These are phyloP conservation scores for Desmophyllum pertusum DNA, from an alignment of 92 coral and sea anemone genomes.

Conservation along the genomic window DNA sequence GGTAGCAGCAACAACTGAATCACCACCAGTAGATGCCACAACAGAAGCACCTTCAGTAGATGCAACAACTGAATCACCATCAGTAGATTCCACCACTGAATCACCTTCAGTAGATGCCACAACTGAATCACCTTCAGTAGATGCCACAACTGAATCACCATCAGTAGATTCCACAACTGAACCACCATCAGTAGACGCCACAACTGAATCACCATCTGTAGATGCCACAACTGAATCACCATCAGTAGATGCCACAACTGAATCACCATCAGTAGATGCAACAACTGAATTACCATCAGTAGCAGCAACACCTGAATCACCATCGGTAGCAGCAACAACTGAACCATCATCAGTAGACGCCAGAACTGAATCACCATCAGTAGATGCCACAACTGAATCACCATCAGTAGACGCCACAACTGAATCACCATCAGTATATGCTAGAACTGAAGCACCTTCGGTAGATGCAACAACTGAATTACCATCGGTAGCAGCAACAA, in stretches of 20 bases:
- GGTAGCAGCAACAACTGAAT: not conserved
- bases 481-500: no score
- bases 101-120: not conserved
- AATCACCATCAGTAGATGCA: not conserved
- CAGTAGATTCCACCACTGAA: not conserved
- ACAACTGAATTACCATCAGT: not conserved
- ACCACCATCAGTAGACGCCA: not conserved
- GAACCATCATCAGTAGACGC: not conserved
- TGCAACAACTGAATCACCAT: slow-evolving; percentile 1
- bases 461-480: no score
- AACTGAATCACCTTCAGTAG: not conserved
- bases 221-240: slow-evolving; percentile 8
- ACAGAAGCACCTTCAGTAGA: not conserved
- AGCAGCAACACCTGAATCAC: no score
- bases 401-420: no score
- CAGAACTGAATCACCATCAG: not conserved
- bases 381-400: no score
- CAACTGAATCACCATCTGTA: not conserved
- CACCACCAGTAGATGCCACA: not conserved
- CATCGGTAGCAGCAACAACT: no score
- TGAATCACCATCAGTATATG: no score
- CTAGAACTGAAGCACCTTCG: no score
- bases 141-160: not conserved
- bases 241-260: not conserved
- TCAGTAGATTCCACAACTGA: not conserved